phyloP scores from a whole-genome alignment of 2,888 invertebrate genomes.

The Drosophila putrida region DNA sequence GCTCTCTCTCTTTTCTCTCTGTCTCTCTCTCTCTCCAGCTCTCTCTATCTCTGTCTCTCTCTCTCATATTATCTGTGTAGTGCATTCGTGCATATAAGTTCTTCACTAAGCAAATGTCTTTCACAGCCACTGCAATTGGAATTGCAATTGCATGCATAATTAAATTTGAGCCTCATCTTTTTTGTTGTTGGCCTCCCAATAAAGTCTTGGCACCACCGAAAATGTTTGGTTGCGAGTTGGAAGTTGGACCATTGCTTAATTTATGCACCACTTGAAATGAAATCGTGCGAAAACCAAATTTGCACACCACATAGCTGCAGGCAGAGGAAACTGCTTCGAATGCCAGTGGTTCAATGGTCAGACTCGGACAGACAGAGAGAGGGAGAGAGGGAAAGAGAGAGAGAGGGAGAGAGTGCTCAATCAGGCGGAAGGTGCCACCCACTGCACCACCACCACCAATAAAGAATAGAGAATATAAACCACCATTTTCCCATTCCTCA shows the following conservation, averaged over 20 bases:
- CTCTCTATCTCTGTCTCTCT: not conserved
- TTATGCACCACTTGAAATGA: conserved; percentile 70
- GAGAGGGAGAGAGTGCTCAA: conserved; percentile 14
- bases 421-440: conserved; percentile 25
- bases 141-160: conserved; percentile 52
- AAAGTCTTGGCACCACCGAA: conserved; percentile 19
- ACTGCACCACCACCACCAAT: not conserved
- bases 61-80: conserved; percentile 29
- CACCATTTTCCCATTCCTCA: too few relatives aligned
- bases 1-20: too few relatives aligned
- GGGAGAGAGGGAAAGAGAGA: too few relatives aligned
- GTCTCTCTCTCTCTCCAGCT: not conserved
- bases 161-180: conserved; percentile 27
- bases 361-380: not conserved
- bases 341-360: conserved; percentile 6
- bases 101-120: conserved; percentile 32
- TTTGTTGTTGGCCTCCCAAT: not conserved
- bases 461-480: not conserved
- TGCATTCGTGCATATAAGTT: conserved; percentile 42
- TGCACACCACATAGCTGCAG: conserved; percentile 53
- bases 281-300: conserved; percentile 75
- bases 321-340: conserved; percentile 5
- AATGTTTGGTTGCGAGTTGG: conserved; percentile 39
- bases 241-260: conserved; percentile 56
- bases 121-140: conserved; percentile 6